Conservation (phyloP, 2,797 vertebrate species). For the Notoglanidium macrostoma region DNA sequence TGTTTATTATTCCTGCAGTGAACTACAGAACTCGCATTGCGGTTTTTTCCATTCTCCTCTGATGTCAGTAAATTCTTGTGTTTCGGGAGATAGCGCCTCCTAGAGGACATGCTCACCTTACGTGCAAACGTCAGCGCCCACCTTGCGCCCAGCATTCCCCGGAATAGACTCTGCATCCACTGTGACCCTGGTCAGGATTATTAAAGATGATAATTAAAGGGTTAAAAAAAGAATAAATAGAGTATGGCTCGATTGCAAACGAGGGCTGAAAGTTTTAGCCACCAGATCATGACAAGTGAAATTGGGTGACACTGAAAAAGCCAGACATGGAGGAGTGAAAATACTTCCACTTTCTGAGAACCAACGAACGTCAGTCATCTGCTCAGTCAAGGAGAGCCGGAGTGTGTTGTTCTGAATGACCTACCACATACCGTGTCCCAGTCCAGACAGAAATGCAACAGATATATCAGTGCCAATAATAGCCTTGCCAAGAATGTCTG, state of each 20-base stretch:
- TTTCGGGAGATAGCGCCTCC: too few relatives aligned
- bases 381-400: background rate
- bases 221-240: background rate
- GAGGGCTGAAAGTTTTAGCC: background rate
- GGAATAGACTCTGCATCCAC: background rate
- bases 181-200: background rate
- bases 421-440: conserved; percentile 37
- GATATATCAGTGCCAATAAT: conserved; percentile 20
- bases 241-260: background rate
- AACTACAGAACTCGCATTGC: too few relatives aligned
- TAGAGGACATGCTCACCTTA: too few relatives aligned
- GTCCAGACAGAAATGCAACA: background rate
- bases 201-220: background rate
- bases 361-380: conserved; percentile 62
- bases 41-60: too few relatives aligned
- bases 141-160: background rate
- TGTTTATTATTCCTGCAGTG: too few relatives aligned
- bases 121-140: too few relatives aligned
- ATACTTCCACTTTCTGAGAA: conserved; percentile 59
- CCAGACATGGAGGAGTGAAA: background rate
- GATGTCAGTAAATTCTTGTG: too few relatives aligned
- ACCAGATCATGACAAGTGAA: conserved; percentile 21
- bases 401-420: conserved; percentile 57
- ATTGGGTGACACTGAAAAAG: background rate
- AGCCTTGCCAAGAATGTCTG: background rate